phyloP scores from a whole-genome alignment of 2,113 vertebrate species.

The Campylomormyrus numenius region DNA sequence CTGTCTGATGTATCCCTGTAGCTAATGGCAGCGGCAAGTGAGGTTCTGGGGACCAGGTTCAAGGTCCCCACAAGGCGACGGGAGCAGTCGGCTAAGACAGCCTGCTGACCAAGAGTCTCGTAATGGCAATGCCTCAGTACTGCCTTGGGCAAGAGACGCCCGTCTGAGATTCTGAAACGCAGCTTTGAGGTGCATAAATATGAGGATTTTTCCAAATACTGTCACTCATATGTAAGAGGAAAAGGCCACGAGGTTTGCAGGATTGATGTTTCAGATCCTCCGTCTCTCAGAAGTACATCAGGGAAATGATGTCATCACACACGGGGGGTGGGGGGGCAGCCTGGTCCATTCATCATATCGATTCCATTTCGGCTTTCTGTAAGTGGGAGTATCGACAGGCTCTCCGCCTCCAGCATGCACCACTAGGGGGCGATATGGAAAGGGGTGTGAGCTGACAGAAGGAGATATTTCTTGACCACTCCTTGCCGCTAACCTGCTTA shows the following conservation, averaged over 20 bases:
- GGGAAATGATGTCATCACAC: conserved; percentile 24
- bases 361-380: conserved; percentile 37
- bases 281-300: conserved; percentile 36
- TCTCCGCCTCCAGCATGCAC: background rate
- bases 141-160: background rate
- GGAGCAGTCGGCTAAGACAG: background rate
- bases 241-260: background rate
- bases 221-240: background rate
- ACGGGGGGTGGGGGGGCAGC: conserved; percentile 40
- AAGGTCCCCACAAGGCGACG: background rate
- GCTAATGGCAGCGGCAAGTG: background rate
- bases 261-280: background rate
- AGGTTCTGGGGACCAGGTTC: background rate
- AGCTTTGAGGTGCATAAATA: background rate
- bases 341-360: conserved; percentile 46
- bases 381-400: conserved; percentile 40
- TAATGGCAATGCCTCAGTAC: background rate
- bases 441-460: background rate
- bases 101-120: background rate
- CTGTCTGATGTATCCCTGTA: background rate
- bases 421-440: background rate
- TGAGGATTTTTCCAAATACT: background rate
- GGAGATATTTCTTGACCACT: conserved; percentile 22
- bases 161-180: background rate
- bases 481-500: conserved; percentile 49